phyloP scores from a whole-genome alignment of 2,113 vertebrate genomes.

The Cyphomyrus plagiostoma region DNA sequence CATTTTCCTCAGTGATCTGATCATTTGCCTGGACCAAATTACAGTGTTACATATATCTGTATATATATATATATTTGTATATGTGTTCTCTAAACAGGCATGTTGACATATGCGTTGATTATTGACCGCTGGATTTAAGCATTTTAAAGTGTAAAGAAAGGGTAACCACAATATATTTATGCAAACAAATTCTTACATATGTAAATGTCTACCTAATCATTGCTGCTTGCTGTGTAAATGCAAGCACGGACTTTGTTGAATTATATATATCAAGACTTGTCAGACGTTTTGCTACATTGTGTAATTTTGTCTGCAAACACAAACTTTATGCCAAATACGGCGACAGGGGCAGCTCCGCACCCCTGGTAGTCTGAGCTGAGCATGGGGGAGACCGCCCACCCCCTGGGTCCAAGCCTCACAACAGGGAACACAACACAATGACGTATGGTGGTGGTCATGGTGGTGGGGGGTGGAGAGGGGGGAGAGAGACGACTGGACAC shows the following conservation, averaged over 20 bases:
- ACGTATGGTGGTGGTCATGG: background rate
- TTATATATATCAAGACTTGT: background rate
- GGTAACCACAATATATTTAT: background rate
- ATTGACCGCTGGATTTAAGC: background rate
- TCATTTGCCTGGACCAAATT: background rate
- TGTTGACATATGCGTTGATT: background rate
- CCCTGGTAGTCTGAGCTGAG: background rate
- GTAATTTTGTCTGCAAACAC: background rate
- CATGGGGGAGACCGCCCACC: background rate
- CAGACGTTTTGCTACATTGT: background rate
- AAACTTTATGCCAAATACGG: background rate
- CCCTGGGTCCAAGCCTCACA: background rate
- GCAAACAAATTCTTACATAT: background rate
- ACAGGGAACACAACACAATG: slow-evolving; percentile 37
- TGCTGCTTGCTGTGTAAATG: background rate
- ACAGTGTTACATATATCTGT: background rate
- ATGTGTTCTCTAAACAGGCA: background rate
- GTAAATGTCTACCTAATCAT: background rate
- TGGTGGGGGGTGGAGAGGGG: background rate
- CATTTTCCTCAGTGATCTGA: background rate
- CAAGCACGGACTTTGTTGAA: background rate
- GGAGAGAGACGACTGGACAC: background rate
- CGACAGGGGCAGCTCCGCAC: background rate
- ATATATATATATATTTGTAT: no score
- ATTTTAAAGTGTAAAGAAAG: background rate